Evolutionary conservation across 2,888 invertebrate species (phyloP), one percentile per base, ranked within the genome.

Genomic region (Gandaritis pyraliata): DNA sequence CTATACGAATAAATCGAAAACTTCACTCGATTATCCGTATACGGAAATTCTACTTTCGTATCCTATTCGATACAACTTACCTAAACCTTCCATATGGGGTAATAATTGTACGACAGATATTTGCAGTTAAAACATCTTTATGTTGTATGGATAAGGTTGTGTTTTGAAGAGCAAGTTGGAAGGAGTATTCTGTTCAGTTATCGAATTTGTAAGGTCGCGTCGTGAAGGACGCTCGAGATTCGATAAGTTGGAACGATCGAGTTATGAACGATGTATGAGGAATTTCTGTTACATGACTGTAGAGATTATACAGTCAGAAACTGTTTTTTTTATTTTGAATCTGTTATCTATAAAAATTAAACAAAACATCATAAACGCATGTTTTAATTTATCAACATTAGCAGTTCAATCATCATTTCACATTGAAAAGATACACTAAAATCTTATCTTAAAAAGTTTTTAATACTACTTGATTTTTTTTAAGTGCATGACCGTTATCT

Each of bases 21-120:
- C 61, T 58, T 58, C 45, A 70, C 57, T 65, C 65, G 66, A 68
- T 70, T 68, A 68, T 64, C 66, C 49, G 63, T 66, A 66, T 61
- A 61, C 64, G 58, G 59, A 58, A 61, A 66, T 64, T 70, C 68
- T 57, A 65, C 54, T 66, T 63, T 59, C 62, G 59, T 64, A 64
- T 57, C n/a, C 68, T 64, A 66, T 63, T 62, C 62, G 65, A 65
- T 66, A 56, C 63, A 66, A 57, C 61, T 61, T 61, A 47, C 61
- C 59, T 64, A 61, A 49, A 60, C 56, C 62, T 60, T 52, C 60
- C 53, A 50, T 66, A 70, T n/a, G 56, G 63, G 61, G 50, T 65
- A 64, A 65, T 69, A 67, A 60, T 65, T 67, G 53, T 58, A 60
- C 56, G 51, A 64, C 58, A 64, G 48, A 11, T 2, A 16, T 33